A percentile compares a stretch with the other conserved stretches of the same genome.
phyloP scores from a whole-genome alignment of 1,140 invertebrate species.

The Atopsyche davidsoni region DNA sequence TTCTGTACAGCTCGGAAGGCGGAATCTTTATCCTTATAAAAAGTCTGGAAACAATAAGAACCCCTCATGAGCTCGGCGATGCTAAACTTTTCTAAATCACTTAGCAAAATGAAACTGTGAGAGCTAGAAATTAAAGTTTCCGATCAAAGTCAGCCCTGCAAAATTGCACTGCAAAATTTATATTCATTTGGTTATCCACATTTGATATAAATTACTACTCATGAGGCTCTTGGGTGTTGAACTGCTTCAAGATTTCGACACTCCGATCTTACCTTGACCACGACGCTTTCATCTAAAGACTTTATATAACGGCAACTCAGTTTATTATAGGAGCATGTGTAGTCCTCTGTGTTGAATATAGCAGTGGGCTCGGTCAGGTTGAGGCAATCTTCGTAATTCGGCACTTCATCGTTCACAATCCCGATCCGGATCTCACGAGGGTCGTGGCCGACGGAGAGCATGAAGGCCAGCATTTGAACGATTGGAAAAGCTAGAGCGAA shows the following conservation, averaged over 20 bases:
- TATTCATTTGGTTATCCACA: no score
- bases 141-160: no score
- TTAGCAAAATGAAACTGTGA: no score
- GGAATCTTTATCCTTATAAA: constrained; percentile 49
- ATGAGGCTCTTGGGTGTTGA: no score
- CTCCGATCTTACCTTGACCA: constrained; percentile 36
- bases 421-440: constrained; percentile 65
- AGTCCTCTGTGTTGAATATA: constrained; percentile 34
- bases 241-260: no score
- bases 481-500: constrained; percentile 80
- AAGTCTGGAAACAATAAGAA: constrained; percentile 49
- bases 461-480: constrained; percentile 73
- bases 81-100: no score
- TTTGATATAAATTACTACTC: constrained; percentile 6
- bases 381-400: constrained; percentile 37
- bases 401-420: constrained; percentile 68
- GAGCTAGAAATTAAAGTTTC: no score
- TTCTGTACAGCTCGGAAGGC: constrained; percentile 55
- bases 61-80: no score
- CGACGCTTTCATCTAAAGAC: constrained; percentile 38
- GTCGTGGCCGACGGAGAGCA: constrained; percentile 72
- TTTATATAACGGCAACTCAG: constrained; percentile 46
- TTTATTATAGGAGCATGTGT: constrained; percentile 40
- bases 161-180: no score
- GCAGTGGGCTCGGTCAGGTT: constrained; percentile 31